A percentile compares a stretch with the other conserved stretches of the same genome.
These are phyloP conservation scores for Ailuropoda melanoleuca DNA, from an alignment of 2,113 vertebrate genomes.

Conservation along the genomic window DNA sequence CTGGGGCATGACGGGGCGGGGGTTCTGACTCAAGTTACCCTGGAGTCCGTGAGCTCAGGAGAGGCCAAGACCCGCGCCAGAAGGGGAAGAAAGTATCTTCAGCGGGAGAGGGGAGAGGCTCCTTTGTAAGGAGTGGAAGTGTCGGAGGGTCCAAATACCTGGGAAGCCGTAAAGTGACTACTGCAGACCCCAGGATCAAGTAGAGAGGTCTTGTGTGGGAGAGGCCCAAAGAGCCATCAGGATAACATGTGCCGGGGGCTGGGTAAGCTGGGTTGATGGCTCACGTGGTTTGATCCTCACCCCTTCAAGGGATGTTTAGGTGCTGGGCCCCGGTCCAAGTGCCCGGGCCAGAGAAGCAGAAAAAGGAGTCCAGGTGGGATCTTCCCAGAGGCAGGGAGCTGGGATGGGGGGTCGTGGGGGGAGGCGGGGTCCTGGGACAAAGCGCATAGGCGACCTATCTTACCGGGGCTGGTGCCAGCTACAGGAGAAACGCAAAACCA, in stretches of 20 bases:
- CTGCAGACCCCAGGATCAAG: neutral
- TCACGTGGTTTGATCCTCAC: neutral
- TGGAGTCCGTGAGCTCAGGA: neutral
- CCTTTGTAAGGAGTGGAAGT: neutral
- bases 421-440: neutral
- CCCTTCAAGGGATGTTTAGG: neutral
- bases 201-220: neutral
- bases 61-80: neutral
- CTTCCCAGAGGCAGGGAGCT: neutral
- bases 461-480: no score
- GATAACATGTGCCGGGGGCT: neutral
- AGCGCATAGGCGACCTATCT: fast-evolving
- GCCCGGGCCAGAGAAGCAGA: neutral
- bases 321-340: neutral
- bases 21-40: neutral
- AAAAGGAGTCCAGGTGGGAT: neutral
- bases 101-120: neutral
- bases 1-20: neutral
- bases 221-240: neutral
- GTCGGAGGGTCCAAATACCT: neutral
- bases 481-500: neutral
- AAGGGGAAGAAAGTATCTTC: neutral
- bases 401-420: no score
- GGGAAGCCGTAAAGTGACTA: neutral
- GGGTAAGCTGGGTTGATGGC: neutral